Evolutionary conservation across 2,113 vertebrate species (phyloP).

Genomic region (Channa argus): DNA sequence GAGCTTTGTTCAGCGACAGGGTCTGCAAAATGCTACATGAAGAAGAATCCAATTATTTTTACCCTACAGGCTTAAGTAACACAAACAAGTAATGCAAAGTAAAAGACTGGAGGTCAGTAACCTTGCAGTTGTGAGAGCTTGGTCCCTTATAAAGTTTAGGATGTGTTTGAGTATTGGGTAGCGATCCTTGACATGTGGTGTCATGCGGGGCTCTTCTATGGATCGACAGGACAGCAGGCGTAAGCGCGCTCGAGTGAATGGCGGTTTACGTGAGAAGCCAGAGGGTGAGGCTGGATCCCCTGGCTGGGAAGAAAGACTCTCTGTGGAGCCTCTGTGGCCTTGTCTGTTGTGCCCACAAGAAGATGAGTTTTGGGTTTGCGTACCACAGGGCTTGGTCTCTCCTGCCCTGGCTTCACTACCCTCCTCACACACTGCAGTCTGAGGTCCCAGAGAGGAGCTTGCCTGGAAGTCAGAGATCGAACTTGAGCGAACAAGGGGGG

Average conservation of each 20-base stretch:
- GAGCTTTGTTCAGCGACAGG: slow-evolving; percentile 90
- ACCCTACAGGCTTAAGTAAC: neutral
- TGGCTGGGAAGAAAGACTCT: slow-evolving; percentile 77
- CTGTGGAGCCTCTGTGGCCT: slow-evolving; percentile 70
- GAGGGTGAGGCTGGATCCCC: slow-evolving; percentile 88
- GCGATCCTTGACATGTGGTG: slow-evolving; percentile 89
- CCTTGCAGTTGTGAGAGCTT: slow-evolving; percentile 89
- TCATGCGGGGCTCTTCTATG: slow-evolving; percentile 87
- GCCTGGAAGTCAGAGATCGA: slow-evolving; percentile 88
- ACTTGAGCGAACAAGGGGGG: slow-evolving; percentile 61
- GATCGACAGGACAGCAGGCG: slow-evolving; percentile 95
- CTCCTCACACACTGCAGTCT: slow-evolving; percentile 37
- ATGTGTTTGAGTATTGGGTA: slow-evolving; percentile 90
- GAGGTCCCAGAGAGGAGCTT: slow-evolving; percentile 31
- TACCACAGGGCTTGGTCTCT: slow-evolving; percentile 29
- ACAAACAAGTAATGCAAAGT: neutral
- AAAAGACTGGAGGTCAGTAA: slow-evolving; percentile 59
- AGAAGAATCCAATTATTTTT: neutral
- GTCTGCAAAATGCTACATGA: slow-evolving; percentile 90
- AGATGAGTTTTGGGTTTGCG: slow-evolving; percentile 50
- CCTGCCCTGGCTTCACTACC: slow-evolving; percentile 24
- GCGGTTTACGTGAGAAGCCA: slow-evolving; percentile 85
- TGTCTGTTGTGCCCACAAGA: slow-evolving; percentile 47
- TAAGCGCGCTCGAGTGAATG: slow-evolving; percentile 89
- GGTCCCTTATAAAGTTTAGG: slow-evolving; percentile 93